Conservation (phyloP, 2,113 vertebrate genomes). For the Entelurus aequoreus region DNA sequence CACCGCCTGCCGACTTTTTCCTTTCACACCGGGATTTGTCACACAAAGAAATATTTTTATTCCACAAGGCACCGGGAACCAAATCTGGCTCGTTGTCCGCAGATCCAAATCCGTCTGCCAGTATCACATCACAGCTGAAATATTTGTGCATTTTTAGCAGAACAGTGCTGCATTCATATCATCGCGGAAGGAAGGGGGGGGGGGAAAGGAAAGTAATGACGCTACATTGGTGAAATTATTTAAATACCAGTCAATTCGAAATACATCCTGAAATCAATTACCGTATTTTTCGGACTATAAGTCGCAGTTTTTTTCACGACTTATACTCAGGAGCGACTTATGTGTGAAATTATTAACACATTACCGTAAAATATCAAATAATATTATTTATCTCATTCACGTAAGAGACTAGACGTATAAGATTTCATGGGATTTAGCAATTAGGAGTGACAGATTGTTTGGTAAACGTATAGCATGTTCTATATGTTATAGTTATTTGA, state of each 20-base stretch:
- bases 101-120: slow-evolving; percentile 43
- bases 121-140: slow-evolving; percentile 11
- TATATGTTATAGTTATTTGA: no score
- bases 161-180: slow-evolving; percentile 7
- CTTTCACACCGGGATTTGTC: slow-evolving; percentile 38
- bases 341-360: no score
- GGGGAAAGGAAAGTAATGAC: neutral
- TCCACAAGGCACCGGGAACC: slow-evolving; percentile 69
- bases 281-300: no score
- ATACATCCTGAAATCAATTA: neutral
- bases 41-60: slow-evolving; percentile 35
- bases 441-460: no score
- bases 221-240: neutral
- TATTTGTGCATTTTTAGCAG: slow-evolving; percentile 8
- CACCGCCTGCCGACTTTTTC: slow-evolving; percentile 41
- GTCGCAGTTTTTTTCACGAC: no score
- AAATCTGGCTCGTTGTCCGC: slow-evolving; percentile 46
- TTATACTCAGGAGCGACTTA: no score
- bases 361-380: no score
- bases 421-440: no score
- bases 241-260: neutral
- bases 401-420: no score
- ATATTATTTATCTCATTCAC: no score
- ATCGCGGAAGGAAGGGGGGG: neutral
- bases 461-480: no score